Evolutionary conservation across 2,113 vertebrate genomes (phyloP).

Genomic region (Dasypus novemcinctus): DNA sequence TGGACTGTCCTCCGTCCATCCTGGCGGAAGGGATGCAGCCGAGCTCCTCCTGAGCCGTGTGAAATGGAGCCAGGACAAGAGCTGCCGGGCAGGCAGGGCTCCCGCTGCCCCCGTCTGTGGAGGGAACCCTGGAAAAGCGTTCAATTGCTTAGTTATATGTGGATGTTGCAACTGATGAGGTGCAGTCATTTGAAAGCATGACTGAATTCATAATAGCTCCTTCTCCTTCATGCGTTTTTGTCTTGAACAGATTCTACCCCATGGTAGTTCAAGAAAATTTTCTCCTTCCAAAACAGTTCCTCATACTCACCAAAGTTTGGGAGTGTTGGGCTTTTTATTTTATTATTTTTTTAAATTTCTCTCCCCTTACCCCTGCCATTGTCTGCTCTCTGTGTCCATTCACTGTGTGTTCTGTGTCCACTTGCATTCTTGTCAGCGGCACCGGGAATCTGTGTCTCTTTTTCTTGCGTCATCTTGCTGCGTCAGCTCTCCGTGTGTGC

Average conservation of each 20-base stretch:
- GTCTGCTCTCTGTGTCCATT: no score
- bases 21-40: fast-evolving
- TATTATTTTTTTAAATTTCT: no score
- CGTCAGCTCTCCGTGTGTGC: no score
- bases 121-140: not conserved
- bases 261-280: not conserved
- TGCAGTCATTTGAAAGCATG: not conserved
- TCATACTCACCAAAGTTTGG: not conserved
- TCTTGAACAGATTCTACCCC: not conserved
- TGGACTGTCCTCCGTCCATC: not conserved
- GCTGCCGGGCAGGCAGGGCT: not conserved
- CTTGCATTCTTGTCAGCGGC: no score
- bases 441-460: no score
- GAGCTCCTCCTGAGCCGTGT: not conserved
- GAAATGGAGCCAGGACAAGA: no score
- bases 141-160: not conserved
- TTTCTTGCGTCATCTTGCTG: no score
- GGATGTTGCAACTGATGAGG: not conserved
- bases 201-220: not conserved
- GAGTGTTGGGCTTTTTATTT: not conserved
- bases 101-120: not conserved
- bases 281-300: not conserved
- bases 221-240: not conserved
- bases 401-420: no score
- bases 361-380: no score